phyloP scores from a whole-genome alignment of 2,113 vertebrate genomes.

The Lasiurus cinereus region DNA sequence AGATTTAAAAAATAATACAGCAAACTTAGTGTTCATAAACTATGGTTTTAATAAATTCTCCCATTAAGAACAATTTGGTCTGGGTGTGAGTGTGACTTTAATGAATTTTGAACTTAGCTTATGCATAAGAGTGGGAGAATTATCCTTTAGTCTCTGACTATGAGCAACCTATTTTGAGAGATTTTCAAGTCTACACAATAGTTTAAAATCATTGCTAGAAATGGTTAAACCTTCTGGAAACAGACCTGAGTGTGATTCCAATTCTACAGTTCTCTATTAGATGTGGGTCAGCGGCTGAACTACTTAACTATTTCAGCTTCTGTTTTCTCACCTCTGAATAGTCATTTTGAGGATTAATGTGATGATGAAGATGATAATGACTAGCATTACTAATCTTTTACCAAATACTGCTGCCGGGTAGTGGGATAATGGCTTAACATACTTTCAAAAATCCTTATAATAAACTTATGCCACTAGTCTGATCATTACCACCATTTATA shows the following conservation, averaged over 20 bases:
- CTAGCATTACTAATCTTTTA: constrained; percentile 9
- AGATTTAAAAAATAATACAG: background rate
- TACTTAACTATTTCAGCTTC: constrained; percentile 46
- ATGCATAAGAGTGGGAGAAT: constrained; percentile 7
- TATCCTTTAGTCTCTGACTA: background rate
- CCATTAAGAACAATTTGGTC: background rate
- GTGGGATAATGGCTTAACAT: background rate
- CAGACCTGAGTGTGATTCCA: constrained; percentile 40
- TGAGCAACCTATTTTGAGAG: background rate
- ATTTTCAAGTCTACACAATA: background rate
- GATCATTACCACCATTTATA: background rate
- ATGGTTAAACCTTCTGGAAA: background rate
- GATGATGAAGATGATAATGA: background rate
- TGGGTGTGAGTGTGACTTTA: background rate
- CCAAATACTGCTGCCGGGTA: background rate
- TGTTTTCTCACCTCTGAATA: constrained; percentile 13
- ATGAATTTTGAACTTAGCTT: constrained; percentile 40
- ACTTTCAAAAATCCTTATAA: background rate
- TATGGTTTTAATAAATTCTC: background rate
- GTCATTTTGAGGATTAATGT: background rate
- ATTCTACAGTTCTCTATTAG: background rate
- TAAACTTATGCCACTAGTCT: background rate
- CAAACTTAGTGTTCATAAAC: background rate
- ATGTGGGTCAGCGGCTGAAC: background rate
- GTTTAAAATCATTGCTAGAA: background rate